These are phyloP conservation scores for Drosophila sulfurigaster DNA, from an alignment of 1,140 invertebrate species.

Conservation along the genomic window DNA sequence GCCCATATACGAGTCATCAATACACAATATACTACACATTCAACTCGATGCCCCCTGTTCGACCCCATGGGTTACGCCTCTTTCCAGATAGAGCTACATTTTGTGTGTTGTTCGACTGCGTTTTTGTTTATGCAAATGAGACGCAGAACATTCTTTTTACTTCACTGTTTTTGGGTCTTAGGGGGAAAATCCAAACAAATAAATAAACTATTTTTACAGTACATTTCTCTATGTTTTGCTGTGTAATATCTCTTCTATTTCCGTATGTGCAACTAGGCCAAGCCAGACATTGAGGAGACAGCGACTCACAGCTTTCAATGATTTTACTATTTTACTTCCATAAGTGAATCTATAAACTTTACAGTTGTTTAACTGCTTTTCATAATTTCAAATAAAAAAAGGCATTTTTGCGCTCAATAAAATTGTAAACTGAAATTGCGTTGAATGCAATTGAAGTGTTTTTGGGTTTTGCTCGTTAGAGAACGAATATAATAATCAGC, in stretches of 20 bases:
- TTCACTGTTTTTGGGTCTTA: conserved; percentile 13
- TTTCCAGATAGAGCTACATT: conserved; percentile 24
- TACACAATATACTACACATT: conserved; percentile 5
- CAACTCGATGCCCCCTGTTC: conserved; percentile 1
- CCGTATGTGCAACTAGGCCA: conserved; percentile 64
- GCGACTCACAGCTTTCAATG: not conserved
- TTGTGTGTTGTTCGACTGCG: conserved; percentile 42
- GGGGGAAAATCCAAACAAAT: conserved; percentile 64
- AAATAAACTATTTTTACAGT: conserved; percentile 72
- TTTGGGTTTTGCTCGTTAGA: conserved; percentile 53
- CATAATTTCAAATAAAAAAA: conserved; percentile 28
- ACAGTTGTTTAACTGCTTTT: conserved; percentile 16
- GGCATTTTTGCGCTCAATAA: conserved; percentile 52
- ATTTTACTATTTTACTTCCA: not conserved
- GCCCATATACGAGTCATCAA: conserved; percentile 7
- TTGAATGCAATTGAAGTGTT: conserved; percentile 7
- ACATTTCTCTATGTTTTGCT: conserved; percentile 45
- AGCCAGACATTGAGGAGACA: conserved; percentile 52
- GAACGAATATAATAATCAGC: conserved; percentile 64
- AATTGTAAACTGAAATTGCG: conserved; percentile 35
- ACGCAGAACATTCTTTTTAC: conserved; percentile 28
- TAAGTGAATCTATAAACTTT: conserved; percentile 8
- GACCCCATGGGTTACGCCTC: conserved; percentile 17
- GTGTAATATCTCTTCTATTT: conserved; percentile 46
- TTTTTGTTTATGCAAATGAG: conserved; percentile 77